Evolutionary conservation across 2,797 vertebrate species (phyloP).

Genomic region (Lacerta bilineata): DNA sequence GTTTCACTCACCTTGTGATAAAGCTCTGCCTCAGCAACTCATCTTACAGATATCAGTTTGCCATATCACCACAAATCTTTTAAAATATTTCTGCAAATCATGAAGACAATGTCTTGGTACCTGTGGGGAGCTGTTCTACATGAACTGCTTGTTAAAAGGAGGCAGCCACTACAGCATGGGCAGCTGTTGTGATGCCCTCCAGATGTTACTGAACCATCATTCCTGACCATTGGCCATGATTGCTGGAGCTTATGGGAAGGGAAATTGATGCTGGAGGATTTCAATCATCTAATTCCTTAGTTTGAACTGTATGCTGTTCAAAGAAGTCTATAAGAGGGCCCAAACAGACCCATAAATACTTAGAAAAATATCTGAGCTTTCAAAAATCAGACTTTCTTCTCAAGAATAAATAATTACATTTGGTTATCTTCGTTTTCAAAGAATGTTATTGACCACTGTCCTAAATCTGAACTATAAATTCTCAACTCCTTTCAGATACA

Average conservation of each 20-base stretch:
- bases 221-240: no score
- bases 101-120: neutral
- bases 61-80: neutral
- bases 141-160: neutral
- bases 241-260: no score
- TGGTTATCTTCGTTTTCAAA: neutral
- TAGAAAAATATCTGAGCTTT: neutral
- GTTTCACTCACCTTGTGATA: neutral
- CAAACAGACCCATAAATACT: neutral
- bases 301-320: neutral
- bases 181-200: no score
- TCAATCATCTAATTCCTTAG: neutral
- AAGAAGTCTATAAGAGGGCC: neutral
- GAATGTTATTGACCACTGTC: fast-evolving
- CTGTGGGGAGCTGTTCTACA: neutral
- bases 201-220: no score
- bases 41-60: neutral
- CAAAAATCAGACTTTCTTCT: neutral
- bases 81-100: neutral
- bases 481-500: neutral
- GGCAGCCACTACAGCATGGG: neutral
- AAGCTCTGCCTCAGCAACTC: neutral
- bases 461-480: neutral
- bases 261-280: no score
- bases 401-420: conserved; percentile 1